Percentiles rank a stretch among this genome's conserved stretches.
Conservation (phyloP, 1,140 invertebrate genomes). For the Brachionus calyciflorus region DNA sequence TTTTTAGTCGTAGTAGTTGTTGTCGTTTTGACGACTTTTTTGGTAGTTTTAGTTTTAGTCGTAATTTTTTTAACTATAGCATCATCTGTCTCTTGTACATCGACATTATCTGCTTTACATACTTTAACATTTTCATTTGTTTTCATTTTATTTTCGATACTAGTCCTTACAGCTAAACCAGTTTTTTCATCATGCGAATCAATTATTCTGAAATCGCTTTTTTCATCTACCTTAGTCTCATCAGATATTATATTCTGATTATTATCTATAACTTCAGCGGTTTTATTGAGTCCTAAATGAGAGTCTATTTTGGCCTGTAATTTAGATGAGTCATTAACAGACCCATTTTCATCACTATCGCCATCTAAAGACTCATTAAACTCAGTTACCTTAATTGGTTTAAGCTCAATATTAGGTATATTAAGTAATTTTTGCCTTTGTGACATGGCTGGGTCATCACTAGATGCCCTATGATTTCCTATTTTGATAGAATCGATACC, state of each 20-base stretch:
- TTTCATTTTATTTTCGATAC: slow-evolving; percentile 40
- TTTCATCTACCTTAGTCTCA: slow-evolving; percentile 16
- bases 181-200: slow-evolving; percentile 37
- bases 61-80: slow-evolving; percentile 45
- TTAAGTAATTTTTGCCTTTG: slow-evolving; percentile 29
- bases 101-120: slow-evolving; percentile 35
- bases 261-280: neutral
- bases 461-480: neutral
- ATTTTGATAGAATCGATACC: slow-evolving; percentile 17
- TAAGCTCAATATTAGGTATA: slow-evolving; percentile 29
- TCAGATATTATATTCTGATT: neutral
- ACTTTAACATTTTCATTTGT: slow-evolving; percentile 44
- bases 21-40: slow-evolving; percentile 38
- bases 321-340: neutral
- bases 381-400: slow-evolving; percentile 34
- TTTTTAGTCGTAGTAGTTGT: slow-evolving; percentile 40
- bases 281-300: neutral
- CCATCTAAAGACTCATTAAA: slow-evolving; percentile 40
- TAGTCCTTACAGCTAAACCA: slow-evolving; percentile 17
- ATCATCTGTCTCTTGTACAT: slow-evolving; percentile 46
- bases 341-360: slow-evolving; percentile 14
- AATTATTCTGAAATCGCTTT: slow-evolving; percentile 25
- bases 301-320: slow-evolving; percentile 34
- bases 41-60: slow-evolving; percentile 42
- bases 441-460: slow-evolving; percentile 4